A percentile compares a stretch with the other conserved stretches of the same genome.
Conservation (phyloP, 2,113 vertebrate genomes). For the Sigmodon hispidus region DNA sequence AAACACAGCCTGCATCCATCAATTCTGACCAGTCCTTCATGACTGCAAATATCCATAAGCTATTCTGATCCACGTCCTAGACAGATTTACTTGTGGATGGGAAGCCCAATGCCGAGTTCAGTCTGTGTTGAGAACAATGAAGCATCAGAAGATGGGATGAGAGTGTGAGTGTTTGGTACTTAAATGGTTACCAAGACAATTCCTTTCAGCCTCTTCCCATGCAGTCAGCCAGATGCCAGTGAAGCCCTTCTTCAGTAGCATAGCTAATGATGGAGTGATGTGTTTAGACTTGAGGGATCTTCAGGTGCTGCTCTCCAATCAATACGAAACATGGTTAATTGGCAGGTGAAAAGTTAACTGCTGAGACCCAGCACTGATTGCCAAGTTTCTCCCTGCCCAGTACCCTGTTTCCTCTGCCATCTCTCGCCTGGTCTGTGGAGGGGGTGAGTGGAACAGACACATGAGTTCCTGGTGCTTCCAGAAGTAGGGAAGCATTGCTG, state of each 20-base stretch:
- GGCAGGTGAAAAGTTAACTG: conserved; percentile 13
- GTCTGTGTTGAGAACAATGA: not conserved
- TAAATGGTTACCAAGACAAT: not conserved
- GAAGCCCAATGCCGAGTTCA: not conserved
- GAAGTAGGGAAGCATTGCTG: not conserved
- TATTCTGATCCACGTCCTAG: conserved; percentile 1
- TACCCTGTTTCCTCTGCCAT: not conserved
- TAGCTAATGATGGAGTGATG: not conserved
- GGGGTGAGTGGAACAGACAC: not conserved
- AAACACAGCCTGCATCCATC: not conserved
- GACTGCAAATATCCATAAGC: not conserved
- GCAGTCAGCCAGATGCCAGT: not conserved
- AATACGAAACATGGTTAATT: not conserved
- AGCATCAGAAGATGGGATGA: not conserved
- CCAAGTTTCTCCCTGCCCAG: not conserved
- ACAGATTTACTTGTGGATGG: conserved; percentile 32
- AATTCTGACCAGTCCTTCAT: not conserved
- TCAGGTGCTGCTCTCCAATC: not conserved
- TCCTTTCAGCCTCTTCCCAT: not conserved
- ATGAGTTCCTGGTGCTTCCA: not conserved
- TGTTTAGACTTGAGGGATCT: conserved; percentile 44
- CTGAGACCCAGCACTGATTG: not conserved
- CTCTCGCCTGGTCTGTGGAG: not conserved
- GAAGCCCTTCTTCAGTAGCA: not conserved
- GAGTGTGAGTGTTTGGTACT: not conserved